phyloP scores from a whole-genome alignment of 2,888 invertebrate species.

The Chesias legatella region DNA sequence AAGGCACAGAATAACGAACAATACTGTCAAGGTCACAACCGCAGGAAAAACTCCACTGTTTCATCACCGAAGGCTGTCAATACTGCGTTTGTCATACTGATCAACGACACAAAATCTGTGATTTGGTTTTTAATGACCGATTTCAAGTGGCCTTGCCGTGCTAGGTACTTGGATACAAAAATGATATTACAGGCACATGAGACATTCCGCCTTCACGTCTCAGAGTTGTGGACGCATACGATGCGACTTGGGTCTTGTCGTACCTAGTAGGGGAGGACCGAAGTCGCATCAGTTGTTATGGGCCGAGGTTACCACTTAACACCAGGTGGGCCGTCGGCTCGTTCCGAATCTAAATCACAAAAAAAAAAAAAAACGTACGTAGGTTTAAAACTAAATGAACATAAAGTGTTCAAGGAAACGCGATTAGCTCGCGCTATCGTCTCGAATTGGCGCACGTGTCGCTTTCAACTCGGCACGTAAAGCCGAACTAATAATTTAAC shows the following conservation, averaged over 20 bases:
- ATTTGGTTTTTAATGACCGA: slow-evolving; percentile 35
- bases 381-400: no score
- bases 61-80: slow-evolving; percentile 31
- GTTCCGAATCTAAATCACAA: no score
- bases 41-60: slow-evolving; percentile 37
- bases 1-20: slow-evolving; percentile 5
- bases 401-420: slow-evolving; percentile 1
- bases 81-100: slow-evolving; percentile 46
- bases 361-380: no score
- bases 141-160: slow-evolving; percentile 21
- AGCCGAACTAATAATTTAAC: neutral
- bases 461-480: neutral
- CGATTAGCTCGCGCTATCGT: slow-evolving; percentile 12
- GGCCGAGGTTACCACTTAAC: no score
- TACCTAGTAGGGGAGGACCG: no score
- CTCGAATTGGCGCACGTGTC: slow-evolving; percentile 8
- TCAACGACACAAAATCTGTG: slow-evolving; percentile 33
- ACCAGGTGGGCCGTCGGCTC: no score
- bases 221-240: no score
- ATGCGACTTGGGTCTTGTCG: no score
- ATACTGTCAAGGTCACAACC: slow-evolving; percentile 37
- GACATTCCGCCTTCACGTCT: no score
- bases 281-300: no score
- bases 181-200: no score
- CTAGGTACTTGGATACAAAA: no score